phyloP scores from a whole-genome alignment of 2,888 invertebrate species.

The Parnassius mnemosyne region DNA sequence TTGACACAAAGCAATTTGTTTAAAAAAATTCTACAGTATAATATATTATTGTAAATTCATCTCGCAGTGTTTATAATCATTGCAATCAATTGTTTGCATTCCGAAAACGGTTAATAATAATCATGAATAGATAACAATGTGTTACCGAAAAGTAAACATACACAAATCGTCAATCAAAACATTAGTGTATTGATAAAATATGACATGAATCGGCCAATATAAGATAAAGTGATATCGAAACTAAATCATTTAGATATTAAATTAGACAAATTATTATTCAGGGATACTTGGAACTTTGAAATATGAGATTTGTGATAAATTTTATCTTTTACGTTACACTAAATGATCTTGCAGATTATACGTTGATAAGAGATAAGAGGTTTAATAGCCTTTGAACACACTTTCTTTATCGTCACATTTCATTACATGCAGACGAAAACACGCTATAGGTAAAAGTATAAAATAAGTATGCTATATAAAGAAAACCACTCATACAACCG shows the following conservation, averaged over 20 bases:
- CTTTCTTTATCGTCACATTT: conserved; percentile 13
- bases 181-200: conserved; percentile 42
- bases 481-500: too few relatives aligned
- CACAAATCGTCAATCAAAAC: conserved; percentile 56
- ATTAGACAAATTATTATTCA: conserved; percentile 43
- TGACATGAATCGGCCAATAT: conserved; percentile 45
- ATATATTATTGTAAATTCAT: conserved; percentile 44
- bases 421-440: too few relatives aligned
- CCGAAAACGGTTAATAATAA: conserved; percentile 47
- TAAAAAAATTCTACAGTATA: background rate
- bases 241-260: conserved; percentile 41
- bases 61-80: conserved; percentile 52
- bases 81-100: conserved; percentile 60
- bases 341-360: conserved; percentile 58
- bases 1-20: too few relatives aligned
- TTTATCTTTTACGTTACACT: conserved; percentile 59
- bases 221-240: conserved; percentile 59
- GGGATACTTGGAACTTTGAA: conserved; percentile 48
- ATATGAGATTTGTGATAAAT: conserved; percentile 66
- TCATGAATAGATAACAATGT: conserved; percentile 57
- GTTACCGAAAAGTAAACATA: conserved; percentile 54
- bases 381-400: conserved; percentile 62
- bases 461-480: too few relatives aligned
- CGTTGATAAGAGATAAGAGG: conserved; percentile 66
- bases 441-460: too few relatives aligned